Evolutionary conservation across 2,113 vertebrate species (phyloP), one percentile per base, ranked within the genome.

Genomic region (Electrona antarctica): DNA sequence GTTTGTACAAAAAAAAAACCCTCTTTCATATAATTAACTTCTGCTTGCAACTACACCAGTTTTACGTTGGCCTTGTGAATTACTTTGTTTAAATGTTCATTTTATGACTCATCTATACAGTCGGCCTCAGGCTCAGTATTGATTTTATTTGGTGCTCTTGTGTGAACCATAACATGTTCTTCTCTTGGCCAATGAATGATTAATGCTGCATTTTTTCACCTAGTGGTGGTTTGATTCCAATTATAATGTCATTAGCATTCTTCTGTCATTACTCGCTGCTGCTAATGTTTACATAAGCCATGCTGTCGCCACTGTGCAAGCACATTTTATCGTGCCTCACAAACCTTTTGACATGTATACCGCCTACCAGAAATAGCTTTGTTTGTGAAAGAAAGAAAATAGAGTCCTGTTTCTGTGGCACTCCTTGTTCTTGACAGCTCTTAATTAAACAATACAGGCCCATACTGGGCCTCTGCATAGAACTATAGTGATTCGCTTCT

Each of bases 321-420:
- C 83, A 87, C 78, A 85, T 93, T 95, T 95, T 93, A 96, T 96
- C 93, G 78, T 84, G 71, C 74, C 67, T 90, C 71, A 21, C 21
- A 70, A 73, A 92, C 88, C 89, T 94, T 90, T 92, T 91, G 94
- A 91, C 93, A 94, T 93, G 87, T 88, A 88, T 90, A 85, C 83
- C 56, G n/a, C 73, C 89, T 91, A 95, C 95, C 94, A 92, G 89
- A 73, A 77, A 87, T 33, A 7, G 73, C 81, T 90, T 71, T 95
- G 93, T 95, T 92, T 94, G 91, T 92, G 93, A 93, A 94, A 95
- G 93, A 91, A 85, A 89, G 51, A 86, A 87, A 90, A 90, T 90
- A 93, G 94, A 88, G 88, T 82, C 61, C 71, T 73, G 61, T 80
- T 81, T 79, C 76, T 46, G 62, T 59, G 76, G 64, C 75, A 71